A percentile compares a stretch with the other conserved stretches of the same genome.
These are phyloP conservation scores for Temnothorax longispinosus DNA, from an alignment of 1,140 invertebrate genomes.

Conservation along the genomic window DNA sequence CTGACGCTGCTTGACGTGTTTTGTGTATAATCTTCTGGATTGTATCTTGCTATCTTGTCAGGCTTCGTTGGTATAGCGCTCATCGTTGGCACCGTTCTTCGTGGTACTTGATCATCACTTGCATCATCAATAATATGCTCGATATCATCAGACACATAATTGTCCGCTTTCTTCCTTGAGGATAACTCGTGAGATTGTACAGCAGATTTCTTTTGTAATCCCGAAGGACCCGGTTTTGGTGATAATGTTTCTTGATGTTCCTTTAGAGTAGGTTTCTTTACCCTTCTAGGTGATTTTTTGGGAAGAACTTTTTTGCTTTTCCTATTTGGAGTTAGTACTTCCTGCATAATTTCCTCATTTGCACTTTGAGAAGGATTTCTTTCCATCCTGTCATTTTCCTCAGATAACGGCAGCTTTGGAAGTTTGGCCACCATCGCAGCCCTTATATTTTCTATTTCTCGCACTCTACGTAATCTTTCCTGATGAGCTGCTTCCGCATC, in stretches of 20 bases:
- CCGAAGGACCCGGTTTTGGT: neutral
- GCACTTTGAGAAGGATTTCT: neutral
- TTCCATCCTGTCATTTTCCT: constrained; percentile 2
- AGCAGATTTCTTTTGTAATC: constrained; percentile 26
- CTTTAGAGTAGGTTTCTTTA: constrained; percentile 60
- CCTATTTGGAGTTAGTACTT: constrained; percentile 46
- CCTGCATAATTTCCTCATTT: constrained; percentile 16
- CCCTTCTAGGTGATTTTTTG: constrained; percentile 70
- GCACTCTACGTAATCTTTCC: constrained; percentile 81
- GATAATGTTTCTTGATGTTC: neutral
- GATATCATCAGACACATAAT: neutral
- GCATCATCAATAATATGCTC: constrained; percentile 52
- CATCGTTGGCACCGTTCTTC: constrained; percentile 70
- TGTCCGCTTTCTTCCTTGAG: neutral
- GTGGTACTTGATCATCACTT: constrained; percentile 77
- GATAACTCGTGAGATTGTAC: neutral
- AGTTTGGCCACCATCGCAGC: constrained; percentile 82
- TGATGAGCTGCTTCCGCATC: constrained; percentile 73
- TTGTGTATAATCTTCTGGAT: constrained; percentile 81
- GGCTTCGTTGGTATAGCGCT: constrained; percentile 68
- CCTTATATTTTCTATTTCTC: constrained; percentile 85
- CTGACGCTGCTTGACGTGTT: constrained; percentile 70
- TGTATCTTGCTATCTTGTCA: constrained; percentile 78
- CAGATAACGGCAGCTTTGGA: constrained; percentile 37
- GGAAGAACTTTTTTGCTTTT: constrained; percentile 42